These are phyloP conservation scores for Lysandra bellargus DNA, from an alignment of 2,888 invertebrate genomes.

Conservation along the genomic window DNA sequence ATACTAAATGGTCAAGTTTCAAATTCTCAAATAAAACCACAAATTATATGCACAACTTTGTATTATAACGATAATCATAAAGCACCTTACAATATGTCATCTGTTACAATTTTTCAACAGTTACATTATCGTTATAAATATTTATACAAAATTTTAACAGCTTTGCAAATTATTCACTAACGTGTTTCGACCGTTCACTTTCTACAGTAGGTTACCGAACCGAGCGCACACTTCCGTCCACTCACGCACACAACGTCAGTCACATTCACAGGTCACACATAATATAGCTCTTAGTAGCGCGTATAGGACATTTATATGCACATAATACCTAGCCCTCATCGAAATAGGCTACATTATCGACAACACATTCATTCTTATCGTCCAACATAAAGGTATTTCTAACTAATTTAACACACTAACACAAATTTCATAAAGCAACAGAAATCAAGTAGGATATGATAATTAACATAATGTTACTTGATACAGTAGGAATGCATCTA, in stretches of 20 bases:
- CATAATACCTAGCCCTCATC: constrained; percentile 20
- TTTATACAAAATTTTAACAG: constrained; percentile 77
- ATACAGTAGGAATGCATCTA: neutral
- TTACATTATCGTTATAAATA: constrained; percentile 77
- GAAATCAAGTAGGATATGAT: neutral
- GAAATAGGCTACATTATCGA: neutral
- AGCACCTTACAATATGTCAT: constrained; percentile 80
- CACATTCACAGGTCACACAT: neutral
- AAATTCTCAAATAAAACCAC: constrained; percentile 43
- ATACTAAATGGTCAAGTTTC: too few relatives aligned
- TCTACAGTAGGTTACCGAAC: constrained; percentile 17
- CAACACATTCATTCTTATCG: neutral
- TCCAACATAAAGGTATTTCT: neutral
- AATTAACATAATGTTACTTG: neutral
- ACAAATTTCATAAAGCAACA: neutral
- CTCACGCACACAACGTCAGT: constrained; percentile 11
- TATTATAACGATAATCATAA: constrained; percentile 80
- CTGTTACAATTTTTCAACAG: constrained; percentile 78
- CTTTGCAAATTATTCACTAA: constrained; percentile 64
- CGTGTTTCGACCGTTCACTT: constrained; percentile 43
- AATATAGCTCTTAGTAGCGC: neutral
- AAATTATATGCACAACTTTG: constrained; percentile 76
- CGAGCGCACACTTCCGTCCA: neutral
- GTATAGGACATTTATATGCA: neutral
- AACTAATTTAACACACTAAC: neutral